phyloP scores from a whole-genome alignment of 2,113 vertebrate genomes.

The Vimba vimba region DNA sequence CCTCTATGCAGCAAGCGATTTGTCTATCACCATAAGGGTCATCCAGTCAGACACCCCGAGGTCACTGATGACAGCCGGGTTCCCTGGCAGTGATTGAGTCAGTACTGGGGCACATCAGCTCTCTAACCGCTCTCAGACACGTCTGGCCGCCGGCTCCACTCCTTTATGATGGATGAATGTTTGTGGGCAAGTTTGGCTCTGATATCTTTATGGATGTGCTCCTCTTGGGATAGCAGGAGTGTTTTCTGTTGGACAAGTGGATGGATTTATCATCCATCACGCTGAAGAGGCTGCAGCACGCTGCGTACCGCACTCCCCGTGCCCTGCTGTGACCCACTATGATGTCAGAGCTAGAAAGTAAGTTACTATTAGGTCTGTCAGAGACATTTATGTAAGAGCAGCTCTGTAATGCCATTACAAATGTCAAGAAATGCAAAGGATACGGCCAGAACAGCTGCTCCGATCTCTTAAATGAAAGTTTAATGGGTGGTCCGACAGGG shows the following conservation, averaged over 20 bases:
- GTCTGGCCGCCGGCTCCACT: constrained; percentile 2
- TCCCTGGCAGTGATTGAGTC: constrained; percentile 17
- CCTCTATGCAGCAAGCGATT: background rate
- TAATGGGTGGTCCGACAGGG: constrained; percentile 2
- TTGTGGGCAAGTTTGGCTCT: constrained; percentile 46
- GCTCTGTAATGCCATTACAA: background rate
- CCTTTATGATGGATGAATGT: constrained; percentile 56
- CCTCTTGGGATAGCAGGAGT: constrained; percentile 33
- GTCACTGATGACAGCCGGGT: background rate
- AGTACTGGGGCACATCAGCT: constrained; percentile 1
- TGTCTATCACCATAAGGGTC: background rate
- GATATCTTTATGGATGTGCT: constrained; percentile 58
- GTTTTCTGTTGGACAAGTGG: constrained; percentile 46
- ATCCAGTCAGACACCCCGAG: constrained; percentile 31
- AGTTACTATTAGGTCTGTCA: constrained; percentile 19
- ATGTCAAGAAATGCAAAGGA: background rate
- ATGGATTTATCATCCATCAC: constrained; percentile 50
- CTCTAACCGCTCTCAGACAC: background rate
- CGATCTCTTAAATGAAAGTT: background rate
- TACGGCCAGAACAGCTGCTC: background rate
- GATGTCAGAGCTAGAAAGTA: constrained; percentile 25
- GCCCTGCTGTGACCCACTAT: constrained; percentile 10
- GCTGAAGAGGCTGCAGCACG: background rate
- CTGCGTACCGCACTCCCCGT: background rate
- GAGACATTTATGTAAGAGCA: constrained; percentile 15